phyloP scores from a whole-genome alignment of 37 sponge, comb jelly and placozoan genomes.

The Amphimedon queenslandica region DNA sequence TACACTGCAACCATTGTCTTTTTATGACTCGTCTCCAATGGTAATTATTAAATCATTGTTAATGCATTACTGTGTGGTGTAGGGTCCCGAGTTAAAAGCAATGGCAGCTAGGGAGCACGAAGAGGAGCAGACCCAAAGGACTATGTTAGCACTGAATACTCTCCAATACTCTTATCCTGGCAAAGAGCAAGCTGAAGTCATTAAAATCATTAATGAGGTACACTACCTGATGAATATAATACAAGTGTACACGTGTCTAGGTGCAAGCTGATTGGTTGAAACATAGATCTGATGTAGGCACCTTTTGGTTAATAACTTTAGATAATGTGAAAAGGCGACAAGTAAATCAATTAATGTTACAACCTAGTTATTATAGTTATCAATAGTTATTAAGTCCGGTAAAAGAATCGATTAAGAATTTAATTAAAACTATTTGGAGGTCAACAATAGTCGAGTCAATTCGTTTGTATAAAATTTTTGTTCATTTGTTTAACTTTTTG shows the following conservation, averaged over 20 bases:
- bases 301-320: conserved; percentile 50
- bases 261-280: conserved; percentile 17
- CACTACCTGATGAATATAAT: not conserved
- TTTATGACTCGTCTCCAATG: conserved; percentile 3
- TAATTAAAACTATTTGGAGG: conserved; percentile 53
- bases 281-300: conserved; percentile 36
- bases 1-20: not conserved
- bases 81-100: conserved; percentile 19
- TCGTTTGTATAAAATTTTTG: conserved; percentile 35
- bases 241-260: conserved; percentile 4
- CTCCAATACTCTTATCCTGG: conserved; percentile 36
- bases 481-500: conserved; percentile 39
- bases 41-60: too few species aligned
- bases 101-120: conserved; percentile 61
- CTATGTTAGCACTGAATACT: conserved; percentile 67
- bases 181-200: conserved; percentile 27
- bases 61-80: too few species aligned
- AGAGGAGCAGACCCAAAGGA: conserved; percentile 72
- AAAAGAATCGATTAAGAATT: conserved; percentile 20
- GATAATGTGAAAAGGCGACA: conserved; percentile 43
- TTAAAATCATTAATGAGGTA: conserved; percentile 25
- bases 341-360: conserved; percentile 20
- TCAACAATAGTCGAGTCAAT: conserved; percentile 26
- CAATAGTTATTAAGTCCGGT: conserved; percentile 32
- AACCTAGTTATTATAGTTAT: too few species aligned